Conservation (phyloP, 2,113 vertebrate genomes). For the Tauraco erythrolophus region DNA sequence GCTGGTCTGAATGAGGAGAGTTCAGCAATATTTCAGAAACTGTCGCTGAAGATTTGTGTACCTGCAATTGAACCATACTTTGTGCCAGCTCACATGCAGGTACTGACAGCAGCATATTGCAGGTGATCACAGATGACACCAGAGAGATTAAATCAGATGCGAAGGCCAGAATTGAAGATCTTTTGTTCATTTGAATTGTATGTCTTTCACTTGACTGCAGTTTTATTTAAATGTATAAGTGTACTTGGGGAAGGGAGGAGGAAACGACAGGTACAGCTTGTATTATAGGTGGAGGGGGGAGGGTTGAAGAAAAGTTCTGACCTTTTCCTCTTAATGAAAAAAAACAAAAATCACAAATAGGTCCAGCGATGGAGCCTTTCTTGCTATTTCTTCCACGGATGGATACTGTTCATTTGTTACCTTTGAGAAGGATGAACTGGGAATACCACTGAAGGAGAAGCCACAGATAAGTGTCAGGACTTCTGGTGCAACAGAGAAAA, state of each 20-base stretch:
- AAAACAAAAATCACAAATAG: conserved; percentile 63
- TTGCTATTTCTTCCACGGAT: conserved; percentile 95
- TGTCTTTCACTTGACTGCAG: background rate
- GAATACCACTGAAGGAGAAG: conserved; percentile 87
- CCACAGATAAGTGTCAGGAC: conserved; percentile 80
- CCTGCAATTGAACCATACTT: background rate
- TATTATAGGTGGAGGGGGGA: background rate
- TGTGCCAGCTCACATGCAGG: background rate
- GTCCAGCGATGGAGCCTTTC: conserved; percentile 91
- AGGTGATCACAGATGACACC: background rate
- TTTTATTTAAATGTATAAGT: background rate
- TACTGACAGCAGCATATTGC: background rate
- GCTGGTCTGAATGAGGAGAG: background rate
- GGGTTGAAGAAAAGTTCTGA: background rate
- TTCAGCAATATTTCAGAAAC: background rate
- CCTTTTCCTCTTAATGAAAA: background rate
- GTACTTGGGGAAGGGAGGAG: background rate
- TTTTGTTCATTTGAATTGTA: background rate
- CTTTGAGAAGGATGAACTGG: conserved; percentile 90
- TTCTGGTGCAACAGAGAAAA: conserved; percentile 82
- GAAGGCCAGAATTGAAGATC: background rate
- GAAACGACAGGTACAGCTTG: background rate
- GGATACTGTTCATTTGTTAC: conserved; percentile 97
- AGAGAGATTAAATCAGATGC: background rate
- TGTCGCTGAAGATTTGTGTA: background rate